phyloP scores from a whole-genome alignment of 2,888 invertebrate species.

The Netelia fuscicornis region DNA sequence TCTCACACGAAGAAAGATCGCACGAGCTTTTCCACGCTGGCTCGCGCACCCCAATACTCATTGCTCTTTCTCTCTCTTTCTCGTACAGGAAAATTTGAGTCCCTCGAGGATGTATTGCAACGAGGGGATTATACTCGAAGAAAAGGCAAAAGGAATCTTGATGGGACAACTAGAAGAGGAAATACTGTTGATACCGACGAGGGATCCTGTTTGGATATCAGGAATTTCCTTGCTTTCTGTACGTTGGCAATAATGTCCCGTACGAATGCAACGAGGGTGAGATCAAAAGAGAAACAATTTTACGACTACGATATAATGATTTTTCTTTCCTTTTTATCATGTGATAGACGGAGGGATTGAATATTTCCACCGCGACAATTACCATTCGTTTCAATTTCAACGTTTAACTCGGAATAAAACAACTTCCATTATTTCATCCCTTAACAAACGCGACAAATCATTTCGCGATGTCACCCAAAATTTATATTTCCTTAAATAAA shows the following conservation, averaged over 20 bases:
- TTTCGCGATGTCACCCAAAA: no score
- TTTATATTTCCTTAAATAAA: no score
- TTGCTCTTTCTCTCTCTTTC: background rate
- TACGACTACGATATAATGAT: background rate
- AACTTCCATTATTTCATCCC: no score
- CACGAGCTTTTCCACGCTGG: background rate
- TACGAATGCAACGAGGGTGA: background rate
- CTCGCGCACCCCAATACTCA: background rate
- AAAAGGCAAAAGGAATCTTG: conserved; percentile 40
- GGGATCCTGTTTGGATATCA: conserved; percentile 4
- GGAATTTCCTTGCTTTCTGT: conserved; percentile 28
- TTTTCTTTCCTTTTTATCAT: background rate
- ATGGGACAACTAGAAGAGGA: conserved; percentile 20
- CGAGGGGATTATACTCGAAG: conserved; percentile 16
- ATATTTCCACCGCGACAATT: background rate
- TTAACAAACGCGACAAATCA: no score
- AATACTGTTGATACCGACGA: conserved; percentile 50
- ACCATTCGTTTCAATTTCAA: no score
- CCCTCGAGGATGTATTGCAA: background rate
- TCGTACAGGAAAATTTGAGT: conserved; percentile 18
- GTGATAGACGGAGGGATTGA: background rate
- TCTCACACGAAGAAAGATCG: conserved; percentile 4
- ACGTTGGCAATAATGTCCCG: conserved; percentile 15
- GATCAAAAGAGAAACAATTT: conserved; percentile 11
- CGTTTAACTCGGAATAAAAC: no score